Evolutionary conservation across 2,888 invertebrate species (phyloP), one percentile per base, ranked within the genome.

Genomic region (Drosophila ustulata): DNA sequence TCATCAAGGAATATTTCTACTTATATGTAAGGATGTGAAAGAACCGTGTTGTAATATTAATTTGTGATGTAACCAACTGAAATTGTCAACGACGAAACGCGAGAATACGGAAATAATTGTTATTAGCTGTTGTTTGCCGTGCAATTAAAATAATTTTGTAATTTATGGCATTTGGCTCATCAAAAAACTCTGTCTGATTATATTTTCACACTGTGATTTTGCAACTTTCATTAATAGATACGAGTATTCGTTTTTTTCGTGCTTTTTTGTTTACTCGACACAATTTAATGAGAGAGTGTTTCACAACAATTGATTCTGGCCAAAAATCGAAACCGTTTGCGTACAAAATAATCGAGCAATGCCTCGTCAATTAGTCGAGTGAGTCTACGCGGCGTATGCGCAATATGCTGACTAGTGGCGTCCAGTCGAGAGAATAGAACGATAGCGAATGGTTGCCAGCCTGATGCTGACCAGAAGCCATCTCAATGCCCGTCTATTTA

Each of bases 361-460:
- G 50, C 30, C 18, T 39, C 9, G n/a, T 18, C 30, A 43, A 30
- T 45, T 45, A 37, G 34, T 37, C 32, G n/a, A 34, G 23, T 28
- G 63, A 43, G 47, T 52, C 49, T 41, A 65, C n/a, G 41, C 18
- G 61, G 55, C 75, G 75, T 72, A 68, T 77, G 52, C 72, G 64
- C 52, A 78, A 52, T 76, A 23, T 34, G 8, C 3, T 23, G 39
- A 8, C n/a, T 13, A 6, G 6, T 41, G 39, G 3, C 32, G 13
- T 41, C 13, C 4, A 41, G 39, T 9, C 26, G 13, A 0, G 4
- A 4, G 4, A 13, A 26, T 11, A 23, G 28, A 9, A 18, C 18
- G 18, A 11, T 26, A 2, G 3, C 25, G 13, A 28, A 18, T 4
- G 13, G 18, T 18, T 18, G 2, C 11, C 4, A n/a, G 4, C 23